These are phyloP conservation scores for Drosophila seguyi DNA, from an alignment of 1,140 invertebrate genomes.

Conservation along the genomic window DNA sequence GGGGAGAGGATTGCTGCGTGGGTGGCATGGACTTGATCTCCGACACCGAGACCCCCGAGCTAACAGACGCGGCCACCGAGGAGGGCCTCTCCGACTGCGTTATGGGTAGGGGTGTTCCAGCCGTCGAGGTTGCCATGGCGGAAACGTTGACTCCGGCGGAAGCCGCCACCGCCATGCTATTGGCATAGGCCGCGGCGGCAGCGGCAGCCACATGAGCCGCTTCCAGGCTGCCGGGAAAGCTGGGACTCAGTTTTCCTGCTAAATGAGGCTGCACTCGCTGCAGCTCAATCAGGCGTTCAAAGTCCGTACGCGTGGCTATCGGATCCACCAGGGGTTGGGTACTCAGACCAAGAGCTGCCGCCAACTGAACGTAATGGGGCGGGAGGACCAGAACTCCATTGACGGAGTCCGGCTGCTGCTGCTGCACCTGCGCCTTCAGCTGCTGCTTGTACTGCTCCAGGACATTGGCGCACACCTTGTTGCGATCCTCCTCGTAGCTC, in stretches of 20 bases:
- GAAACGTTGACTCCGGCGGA: slow-evolving; percentile 35
- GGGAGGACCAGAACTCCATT: slow-evolving; percentile 73
- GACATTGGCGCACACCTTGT: slow-evolving; percentile 70
- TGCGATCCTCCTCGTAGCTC: slow-evolving; percentile 59
- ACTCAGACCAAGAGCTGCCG: slow-evolving; percentile 76
- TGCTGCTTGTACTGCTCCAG: slow-evolving; percentile 75
- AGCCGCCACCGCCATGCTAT: slow-evolving; percentile 60
- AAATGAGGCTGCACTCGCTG: slow-evolving; percentile 75
- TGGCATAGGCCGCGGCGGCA: slow-evolving; percentile 73
- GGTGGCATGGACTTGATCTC: slow-evolving; percentile 66
- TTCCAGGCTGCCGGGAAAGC: slow-evolving; percentile 68
- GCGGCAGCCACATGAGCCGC: slow-evolving; percentile 78
- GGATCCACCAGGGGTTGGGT: slow-evolving; percentile 77
- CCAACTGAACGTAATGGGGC: slow-evolving; percentile 82
- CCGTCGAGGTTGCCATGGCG: slow-evolving; percentile 25
- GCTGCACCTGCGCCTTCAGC: slow-evolving; percentile 51
- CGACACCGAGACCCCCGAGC: slow-evolving; percentile 68
- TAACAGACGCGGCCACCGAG: slow-evolving; percentile 68
- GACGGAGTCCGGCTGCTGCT: slow-evolving; percentile 39
- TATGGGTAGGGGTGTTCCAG: slow-evolving; percentile 18
- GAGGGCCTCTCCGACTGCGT: slow-evolving; percentile 56
- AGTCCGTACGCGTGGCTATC: slow-evolving; percentile 76
- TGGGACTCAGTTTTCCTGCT: slow-evolving; percentile 70
- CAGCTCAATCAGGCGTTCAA: slow-evolving; percentile 80
- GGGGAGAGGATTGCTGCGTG: slow-evolving; percentile 70